Conservation (phyloP, 1,140 invertebrate species). For the Ceratoteleas bidentatus region DNA sequence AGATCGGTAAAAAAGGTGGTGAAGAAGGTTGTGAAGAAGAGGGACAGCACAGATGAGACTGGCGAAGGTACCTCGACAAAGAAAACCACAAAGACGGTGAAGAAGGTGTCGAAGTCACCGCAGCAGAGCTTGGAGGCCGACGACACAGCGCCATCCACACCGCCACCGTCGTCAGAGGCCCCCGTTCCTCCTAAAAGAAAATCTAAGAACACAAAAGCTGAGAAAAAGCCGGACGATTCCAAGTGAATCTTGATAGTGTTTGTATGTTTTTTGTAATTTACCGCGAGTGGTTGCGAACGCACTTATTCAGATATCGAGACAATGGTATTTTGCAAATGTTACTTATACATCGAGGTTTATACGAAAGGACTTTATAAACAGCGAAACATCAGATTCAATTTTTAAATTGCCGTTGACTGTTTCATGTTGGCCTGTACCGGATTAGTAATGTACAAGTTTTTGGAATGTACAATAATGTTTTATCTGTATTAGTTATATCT, state of each 20-base stretch:
- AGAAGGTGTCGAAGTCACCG: slow-evolving; percentile 68
- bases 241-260: slow-evolving; percentile 39
- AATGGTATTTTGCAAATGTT: no score
- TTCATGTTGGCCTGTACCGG: no score
- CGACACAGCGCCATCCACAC: slow-evolving; percentile 70
- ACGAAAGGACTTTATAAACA: no score
- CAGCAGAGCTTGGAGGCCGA: slow-evolving; percentile 71
- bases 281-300: background rate
- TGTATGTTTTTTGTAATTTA: slow-evolving; percentile 29
- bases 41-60: slow-evolving; percentile 60
- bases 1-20: slow-evolving; percentile 71
- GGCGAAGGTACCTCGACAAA: slow-evolving; percentile 65
- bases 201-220: slow-evolving; percentile 66
- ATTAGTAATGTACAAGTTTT: no score
- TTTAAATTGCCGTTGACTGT: no score
- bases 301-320: no score
- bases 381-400: no score
- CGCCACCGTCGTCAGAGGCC: slow-evolving; percentile 67
- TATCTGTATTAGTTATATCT: no score
- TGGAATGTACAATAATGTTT: no score
- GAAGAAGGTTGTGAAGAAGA: slow-evolving; percentile 73
- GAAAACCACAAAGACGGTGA: slow-evolving; percentile 64
- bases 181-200: slow-evolving; percentile 80
- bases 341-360: no score
- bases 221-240: slow-evolving; percentile 62